phyloP scores from a whole-genome alignment of 2,797 vertebrate genomes.

The Myoxocephalus aenaeus region DNA sequence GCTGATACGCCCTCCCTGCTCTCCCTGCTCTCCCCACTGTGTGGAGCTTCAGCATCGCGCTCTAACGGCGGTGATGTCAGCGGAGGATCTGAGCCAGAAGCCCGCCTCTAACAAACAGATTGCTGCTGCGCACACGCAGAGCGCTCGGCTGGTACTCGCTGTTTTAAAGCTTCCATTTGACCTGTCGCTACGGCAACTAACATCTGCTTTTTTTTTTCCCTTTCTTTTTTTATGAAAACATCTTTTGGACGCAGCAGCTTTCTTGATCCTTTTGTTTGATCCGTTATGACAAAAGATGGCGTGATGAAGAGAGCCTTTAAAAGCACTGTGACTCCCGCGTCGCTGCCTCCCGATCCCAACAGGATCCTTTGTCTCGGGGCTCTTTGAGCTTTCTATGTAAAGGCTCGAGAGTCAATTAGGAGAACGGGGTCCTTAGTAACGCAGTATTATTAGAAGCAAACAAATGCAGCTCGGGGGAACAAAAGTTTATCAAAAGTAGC shows the following conservation, averaged over 20 bases:
- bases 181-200: not conserved
- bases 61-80: slow-evolving; percentile 64
- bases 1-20: slow-evolving; percentile 20
- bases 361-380: slow-evolving; percentile 46
- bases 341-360: slow-evolving; percentile 44
- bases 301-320: slow-evolving; percentile 1
- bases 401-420: slow-evolving; percentile 70
- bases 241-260: not conserved
- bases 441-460: slow-evolving; percentile 77
- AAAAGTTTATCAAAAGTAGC: slow-evolving; percentile 43
- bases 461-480: slow-evolving; percentile 67
- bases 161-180: slow-evolving; percentile 65
- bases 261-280: not conserved
- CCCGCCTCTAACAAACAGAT: slow-evolving; percentile 70
- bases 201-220: slow-evolving; percentile 13
- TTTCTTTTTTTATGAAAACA: too few relatives aligned
- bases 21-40: slow-evolving; percentile 57
- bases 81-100: slow-evolving; percentile 79
- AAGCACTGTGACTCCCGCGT: slow-evolving; percentile 23
- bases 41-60: slow-evolving; percentile 65
- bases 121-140: not conserved
- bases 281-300: not conserved
- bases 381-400: slow-evolving; percentile 60
- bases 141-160: slow-evolving; percentile 64
- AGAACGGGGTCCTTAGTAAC: slow-evolving; percentile 63